Evolutionary conservation across 1,140 invertebrate species (phyloP).

Genomic region (Diachasma alloeum): DNA sequence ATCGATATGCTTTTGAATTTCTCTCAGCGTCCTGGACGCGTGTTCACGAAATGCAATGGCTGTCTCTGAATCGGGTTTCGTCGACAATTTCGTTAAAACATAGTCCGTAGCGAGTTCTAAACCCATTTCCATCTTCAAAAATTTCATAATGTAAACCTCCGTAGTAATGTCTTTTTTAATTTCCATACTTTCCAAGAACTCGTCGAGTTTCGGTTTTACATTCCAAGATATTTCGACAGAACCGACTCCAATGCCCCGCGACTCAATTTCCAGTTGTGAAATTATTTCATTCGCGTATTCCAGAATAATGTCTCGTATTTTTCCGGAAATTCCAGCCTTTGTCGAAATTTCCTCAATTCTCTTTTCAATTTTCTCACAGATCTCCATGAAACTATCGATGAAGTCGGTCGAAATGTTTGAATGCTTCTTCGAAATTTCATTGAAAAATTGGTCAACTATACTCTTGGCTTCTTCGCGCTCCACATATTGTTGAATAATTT

Average conservation of each 20-base stretch:
- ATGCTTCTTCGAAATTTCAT: neutral
- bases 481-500: neutral
- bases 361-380: neutral
- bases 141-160: constrained; percentile 13
- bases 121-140: constrained; percentile 17
- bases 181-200: constrained; percentile 29
- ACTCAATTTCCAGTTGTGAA: constrained; percentile 17
- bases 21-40: constrained; percentile 5
- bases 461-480: neutral
- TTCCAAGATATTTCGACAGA: constrained; percentile 15
- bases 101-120: constrained; percentile 26
- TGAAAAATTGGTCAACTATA: neutral
- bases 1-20: constrained; percentile 19
- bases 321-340: neutral
- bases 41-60: constrained; percentile 8
- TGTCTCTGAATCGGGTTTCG: constrained; percentile 18
- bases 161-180: constrained; percentile 14
- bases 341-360: neutral
- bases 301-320: constrained; percentile 17
- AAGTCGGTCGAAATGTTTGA: neutral
- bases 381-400: neutral
- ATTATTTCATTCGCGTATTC: constrained; percentile 29
- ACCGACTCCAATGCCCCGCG: neutral
- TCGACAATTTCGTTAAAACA: constrained; percentile 12
- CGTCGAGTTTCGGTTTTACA: constrained; percentile 21